Base-by-base conservation (phyloP, 2,113 vertebrate genomes). In the Suncus etruscus region DNA sequence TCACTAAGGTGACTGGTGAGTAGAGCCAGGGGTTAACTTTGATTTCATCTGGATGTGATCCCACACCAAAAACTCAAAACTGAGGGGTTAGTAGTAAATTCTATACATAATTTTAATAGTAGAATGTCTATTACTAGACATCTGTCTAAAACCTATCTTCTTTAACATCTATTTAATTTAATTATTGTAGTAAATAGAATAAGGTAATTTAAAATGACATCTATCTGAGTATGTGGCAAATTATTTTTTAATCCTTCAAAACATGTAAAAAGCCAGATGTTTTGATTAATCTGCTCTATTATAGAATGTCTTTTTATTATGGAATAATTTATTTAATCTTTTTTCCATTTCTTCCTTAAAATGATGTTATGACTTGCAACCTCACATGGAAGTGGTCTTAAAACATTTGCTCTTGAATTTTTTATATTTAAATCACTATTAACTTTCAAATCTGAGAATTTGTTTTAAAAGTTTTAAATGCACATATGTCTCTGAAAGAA, bases 121-220 rank as follows among this genome's bases (percentile, higher is more conserved):
- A 79, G 86, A 95, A 95, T 96, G 86, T 90, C 0, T 94, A 86
- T 89, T 95, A 73, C 16, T 29, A 92, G 95, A 86, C 94, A 97
- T 93, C 87, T 96, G 93, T 91, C 96, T 95, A 90, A 94, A 96
- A 94, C 74, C 45, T 90, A 83, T 95, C 79, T 88, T 95, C 68
- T 95, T 95, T 89, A 95, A 87, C 95, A 66, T 91, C 90, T 48
- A 95, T 96, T 91, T 96, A 96, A 97, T 89, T 96, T 75, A 79
- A 95, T 97, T 95, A 96, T 69, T 94, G 95, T 74, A 7, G 92
- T 79, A 83, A 92, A 83, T 58, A 91, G 93, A 90, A 91, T 88
- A 95, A 94, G 88, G 66, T 95, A 94, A 97, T 97, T 95, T 95
- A 96, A 95, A 89, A 96, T 89, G 90, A 96, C 94, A 94, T 97